These are phyloP conservation scores for Lobophora halterata DNA, from an alignment of 2,888 invertebrate genomes.

Conservation along the genomic window DNA sequence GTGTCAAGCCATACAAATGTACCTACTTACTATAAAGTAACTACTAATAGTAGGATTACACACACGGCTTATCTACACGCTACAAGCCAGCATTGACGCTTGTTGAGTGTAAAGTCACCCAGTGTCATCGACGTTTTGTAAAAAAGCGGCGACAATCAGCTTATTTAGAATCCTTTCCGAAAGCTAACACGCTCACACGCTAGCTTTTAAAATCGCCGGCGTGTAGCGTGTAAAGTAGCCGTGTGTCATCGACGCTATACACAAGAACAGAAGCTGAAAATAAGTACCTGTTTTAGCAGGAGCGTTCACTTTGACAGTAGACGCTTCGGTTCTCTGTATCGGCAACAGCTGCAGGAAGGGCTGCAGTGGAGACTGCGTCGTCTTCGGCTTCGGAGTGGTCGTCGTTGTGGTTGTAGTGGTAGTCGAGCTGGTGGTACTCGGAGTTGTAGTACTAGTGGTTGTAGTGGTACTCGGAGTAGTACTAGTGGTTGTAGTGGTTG, in stretches of 20 bases:
- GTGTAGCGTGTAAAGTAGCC: too few species aligned
- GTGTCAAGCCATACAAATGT: too few species aligned
- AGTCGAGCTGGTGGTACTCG: constrained; percentile 54
- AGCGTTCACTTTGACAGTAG: constrained; percentile 39
- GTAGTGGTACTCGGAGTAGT: constrained; percentile 62
- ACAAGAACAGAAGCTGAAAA: neutral
- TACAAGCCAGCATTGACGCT: too few species aligned
- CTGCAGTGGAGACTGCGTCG: constrained; percentile 45
- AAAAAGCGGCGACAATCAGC: too few species aligned
- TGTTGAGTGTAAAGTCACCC: too few species aligned
- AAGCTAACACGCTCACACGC: too few species aligned
- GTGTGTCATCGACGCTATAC: neutral
- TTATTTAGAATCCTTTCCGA: too few species aligned
- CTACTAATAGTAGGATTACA: too few species aligned
- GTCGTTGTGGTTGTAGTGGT: constrained; percentile 47
- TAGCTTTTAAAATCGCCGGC: too few species aligned
- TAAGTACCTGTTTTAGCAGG: constrained; percentile 52
- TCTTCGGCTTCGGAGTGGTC: constrained; percentile 37
- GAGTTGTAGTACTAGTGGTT: constrained; percentile 61
- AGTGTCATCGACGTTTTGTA: too few species aligned
- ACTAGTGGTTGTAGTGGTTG: constrained; percentile 54
- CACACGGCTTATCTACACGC: too few species aligned
- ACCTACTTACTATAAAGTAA: too few species aligned
- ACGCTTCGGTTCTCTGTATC: constrained; percentile 52
- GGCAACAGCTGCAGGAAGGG: constrained; percentile 72